Evolutionary conservation across 2,113 vertebrate species (phyloP), one percentile per base, ranked within the genome.

Genomic region (Lethenteron reissneri): DNA sequence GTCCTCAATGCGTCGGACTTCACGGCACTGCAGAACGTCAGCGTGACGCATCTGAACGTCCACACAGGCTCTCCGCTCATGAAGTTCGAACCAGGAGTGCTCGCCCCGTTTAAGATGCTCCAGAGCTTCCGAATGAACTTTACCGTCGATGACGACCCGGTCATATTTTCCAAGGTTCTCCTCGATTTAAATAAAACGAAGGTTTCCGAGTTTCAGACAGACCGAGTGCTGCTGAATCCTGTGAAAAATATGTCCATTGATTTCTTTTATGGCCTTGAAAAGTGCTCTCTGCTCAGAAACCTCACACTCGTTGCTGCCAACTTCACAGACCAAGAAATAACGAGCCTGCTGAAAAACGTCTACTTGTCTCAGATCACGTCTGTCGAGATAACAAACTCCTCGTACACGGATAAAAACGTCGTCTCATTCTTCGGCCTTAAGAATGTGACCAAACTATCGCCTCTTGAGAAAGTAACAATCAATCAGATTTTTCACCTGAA

Each of bases 401-500:
- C 64, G n/a, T 68, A 17, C 25, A 21, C 11, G n/a, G 25, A 11
- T 11, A 68, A 68, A 17, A 11, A 21, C n/a, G 25, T n/a, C 11
- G 64, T 68, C 64, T 10, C 11, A 68, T 68, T 68, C 64, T 17
- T 17, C 25, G 11, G 11, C n/a, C 8, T 68, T 11, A 11, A 68
- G 25, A 21, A 21, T 17, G 64, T 68, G n/a, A 68, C 8, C 25
- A n/a, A 21, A n/a, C 25, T 25, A 11, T n/a, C n/a, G 25, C 64
- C 10, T 17, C 10, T 68, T 10, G n/a, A 68, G 25, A n/a, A 68
- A 11, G 10, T 68, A n/a, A 68, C 8, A n/a, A 68, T 68, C 25
- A 21, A 68, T 68, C n/a, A 21, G 25, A 68, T 68, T 10, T 68
- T 68, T 68, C 10, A 68, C 64, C n/a, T n/a, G 64, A 68, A 68